Conservation (phyloP, 2,797 vertebrate genomes). For the Amazona ochrocephala region DNA sequence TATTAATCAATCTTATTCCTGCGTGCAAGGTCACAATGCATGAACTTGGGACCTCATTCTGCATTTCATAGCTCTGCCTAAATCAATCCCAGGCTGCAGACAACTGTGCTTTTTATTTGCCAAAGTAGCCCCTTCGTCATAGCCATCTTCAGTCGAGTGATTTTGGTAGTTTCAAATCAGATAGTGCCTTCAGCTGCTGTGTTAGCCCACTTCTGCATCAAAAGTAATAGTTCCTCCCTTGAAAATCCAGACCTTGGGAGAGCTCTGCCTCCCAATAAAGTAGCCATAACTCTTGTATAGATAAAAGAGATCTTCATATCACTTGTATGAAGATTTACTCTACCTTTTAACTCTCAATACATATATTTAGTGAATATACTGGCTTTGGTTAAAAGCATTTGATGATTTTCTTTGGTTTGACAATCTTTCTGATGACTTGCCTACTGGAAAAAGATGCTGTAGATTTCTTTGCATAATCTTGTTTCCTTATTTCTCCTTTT, state of each 20-base stretch:
- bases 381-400: background rate
- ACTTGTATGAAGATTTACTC: background rate
- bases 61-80: background rate
- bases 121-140: background rate
- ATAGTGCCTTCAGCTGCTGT: background rate
- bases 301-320: background rate
- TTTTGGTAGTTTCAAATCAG: background rate
- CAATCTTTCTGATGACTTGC: background rate
- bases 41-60: slow-evolving; percentile 16
- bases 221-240: background rate
- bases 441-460: background rate
- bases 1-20: slow-evolving; percentile 51
- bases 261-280: background rate
- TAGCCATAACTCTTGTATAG: background rate
- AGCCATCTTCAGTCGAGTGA: background rate
- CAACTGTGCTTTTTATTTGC: background rate
- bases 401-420: background rate
- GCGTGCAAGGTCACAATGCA: background rate
- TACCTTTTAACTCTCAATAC: background rate
- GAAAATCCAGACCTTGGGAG: background rate
- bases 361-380: background rate
- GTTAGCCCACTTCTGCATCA: background rate
- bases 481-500: background rate
- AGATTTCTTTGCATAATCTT: background rate
- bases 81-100: background rate